Evolutionary conservation across 1,140 invertebrate genomes (phyloP), one percentile per base, ranked within the genome.

Genomic region (Lepidurus couesii): DNA sequence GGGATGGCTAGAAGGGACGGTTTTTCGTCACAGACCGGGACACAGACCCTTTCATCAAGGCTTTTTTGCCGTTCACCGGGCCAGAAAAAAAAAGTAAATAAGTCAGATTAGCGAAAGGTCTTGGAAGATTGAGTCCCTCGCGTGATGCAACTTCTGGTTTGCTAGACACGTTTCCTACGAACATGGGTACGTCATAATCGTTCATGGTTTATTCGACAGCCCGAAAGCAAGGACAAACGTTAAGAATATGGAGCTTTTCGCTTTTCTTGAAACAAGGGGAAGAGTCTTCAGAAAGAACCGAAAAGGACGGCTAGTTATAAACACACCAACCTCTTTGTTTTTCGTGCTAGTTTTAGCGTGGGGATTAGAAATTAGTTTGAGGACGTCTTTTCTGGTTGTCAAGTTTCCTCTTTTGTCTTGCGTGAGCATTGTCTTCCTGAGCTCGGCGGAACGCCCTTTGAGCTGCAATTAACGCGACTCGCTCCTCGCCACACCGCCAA

Each of bases 381-480:
- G 34, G 34, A 34, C 34, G 34, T 34, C 34, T 34, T 4, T 34
- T 3, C 34, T 34, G 34, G 34, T 34, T 34, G 34, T 34, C 34
- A 34, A 34, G 34, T 34, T 34, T 34, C 34, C 34, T 34, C 34
- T 34, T 34, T 34, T 34, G 34, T 34, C 34, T 34, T 34, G 34
- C 34, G 34, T 34, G 34, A 34, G 34, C 34, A 34, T 34, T 34
- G 34, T 34, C 4, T 34, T 4, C 34, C 34, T 34, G 34, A 34
- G 34, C 34, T 34, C 34, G 34, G 53, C 53, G 53, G 53, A 65
- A 65, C 53, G n/a, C 21, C 53, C 53, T 65, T 65, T 65, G 53
- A 65, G 21, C 53, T 65, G 53, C 53, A 65, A 65, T 65, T 21
- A 65, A 65, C 53, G 53, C 53, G 53, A 65, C 16, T 65, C 53